A percentile compares a stretch with the other conserved stretches of the same genome.
These are phyloP conservation scores for Spermophilus dauricus DNA, from an alignment of 2,113 vertebrate species.

Conservation along the genomic window DNA sequence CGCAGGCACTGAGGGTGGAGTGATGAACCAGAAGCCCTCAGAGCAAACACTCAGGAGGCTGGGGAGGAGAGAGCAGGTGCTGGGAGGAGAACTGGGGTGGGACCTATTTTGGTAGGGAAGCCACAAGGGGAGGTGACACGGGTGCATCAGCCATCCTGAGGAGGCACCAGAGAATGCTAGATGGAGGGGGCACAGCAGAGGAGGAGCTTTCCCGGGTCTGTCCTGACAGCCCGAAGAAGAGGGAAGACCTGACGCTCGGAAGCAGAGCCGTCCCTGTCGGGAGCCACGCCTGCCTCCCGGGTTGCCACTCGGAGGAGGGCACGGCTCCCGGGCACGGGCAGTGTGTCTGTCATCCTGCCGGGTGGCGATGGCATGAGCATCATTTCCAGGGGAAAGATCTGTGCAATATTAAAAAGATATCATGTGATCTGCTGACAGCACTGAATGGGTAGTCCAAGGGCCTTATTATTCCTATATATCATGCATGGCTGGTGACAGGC, in stretches of 20 bases:
- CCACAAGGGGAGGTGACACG: not conserved
- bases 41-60: no score
- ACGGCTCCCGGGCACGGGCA: not conserved
- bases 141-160: not conserved
- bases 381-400: constrained; percentile 75
- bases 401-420: constrained; percentile 77
- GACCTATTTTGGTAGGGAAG: not conserved
- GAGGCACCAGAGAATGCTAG: not conserved
- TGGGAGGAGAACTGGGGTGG: no score
- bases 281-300: not conserved
- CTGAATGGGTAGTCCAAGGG: constrained; percentile 72
- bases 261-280: fast-evolving
- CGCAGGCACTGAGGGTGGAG: not conserved
- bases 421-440: constrained; percentile 75
- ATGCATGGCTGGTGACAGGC: constrained; percentile 65
- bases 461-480: constrained; percentile 73
- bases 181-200: not conserved
- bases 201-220: not conserved
- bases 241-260: no score
- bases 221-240: not conserved
- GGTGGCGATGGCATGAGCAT: constrained; percentile 59
- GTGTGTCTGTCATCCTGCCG: constrained; percentile 29
- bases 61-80: not conserved
- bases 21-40: not conserved
- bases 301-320: not conserved